Percentiles rank a stretch among this genome's conserved stretches.
Evolutionary conservation across 2,113 vertebrate species (phyloP).

Genomic region (mouse (Mus musculus)): GRCm39 chr6:38622501-38623000

Average conservation of each 20-base stretch:
- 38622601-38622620: background rate
- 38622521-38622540: background rate
- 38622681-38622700: fast-evolving
- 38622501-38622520: background rate
- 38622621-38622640: background rate
- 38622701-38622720: background rate
- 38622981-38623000: background rate
- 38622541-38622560: too few relatives aligned
- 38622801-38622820: background rate
- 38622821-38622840: background rate
- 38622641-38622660: background rate
- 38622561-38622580: too few relatives aligned
- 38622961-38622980: background rate
- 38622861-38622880: background rate
- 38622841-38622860: background rate
- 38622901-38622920: background rate
- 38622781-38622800: background rate
- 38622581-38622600: background rate
- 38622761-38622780: background rate
- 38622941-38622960: background rate
- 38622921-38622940: background rate
- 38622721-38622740: background rate
- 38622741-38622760: too few relatives aligned
- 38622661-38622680: background rate
- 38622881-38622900: background rate